Conservation (phyloP, 2,113 vertebrate genomes). For the Lethenteron reissneri region DNA sequence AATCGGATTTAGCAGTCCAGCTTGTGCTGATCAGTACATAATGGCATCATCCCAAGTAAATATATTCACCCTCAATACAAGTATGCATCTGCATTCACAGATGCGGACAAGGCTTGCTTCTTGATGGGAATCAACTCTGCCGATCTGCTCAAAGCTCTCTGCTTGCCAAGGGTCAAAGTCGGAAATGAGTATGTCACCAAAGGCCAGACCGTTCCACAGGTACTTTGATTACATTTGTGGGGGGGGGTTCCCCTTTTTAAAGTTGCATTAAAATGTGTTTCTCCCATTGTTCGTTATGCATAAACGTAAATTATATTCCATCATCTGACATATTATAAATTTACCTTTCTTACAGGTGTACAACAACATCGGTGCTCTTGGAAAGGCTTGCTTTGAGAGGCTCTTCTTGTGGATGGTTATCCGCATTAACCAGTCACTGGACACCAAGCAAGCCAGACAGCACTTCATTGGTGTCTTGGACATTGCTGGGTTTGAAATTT, state of each 20-base stretch:
- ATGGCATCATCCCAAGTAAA: too few relatives aligned
- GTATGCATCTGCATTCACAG: background rate
- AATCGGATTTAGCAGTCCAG: too few relatives aligned
- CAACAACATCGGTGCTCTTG: slow-evolving; percentile 2
- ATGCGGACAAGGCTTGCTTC: slow-evolving; percentile 6
- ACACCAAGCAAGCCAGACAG: background rate
- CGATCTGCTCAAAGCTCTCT: background rate
- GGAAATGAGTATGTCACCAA: slow-evolving; percentile 4
- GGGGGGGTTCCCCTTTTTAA: too few relatives aligned
- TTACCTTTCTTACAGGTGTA: background rate
- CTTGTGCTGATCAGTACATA: too few relatives aligned
- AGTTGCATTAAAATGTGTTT: too few relatives aligned
- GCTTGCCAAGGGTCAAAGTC: slow-evolving; percentile 5
- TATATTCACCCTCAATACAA: too few relatives aligned
- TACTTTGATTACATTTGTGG: background rate
- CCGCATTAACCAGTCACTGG: slow-evolving; percentile 3
- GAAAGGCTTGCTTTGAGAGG: slow-evolving; percentile 3
- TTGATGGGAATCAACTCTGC: slow-evolving; percentile 5
- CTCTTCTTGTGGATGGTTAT: background rate
- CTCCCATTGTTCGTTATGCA: too few relatives aligned
- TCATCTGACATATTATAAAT: too few relatives aligned
- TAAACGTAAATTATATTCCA: too few relatives aligned
- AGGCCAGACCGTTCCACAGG: slow-evolving; percentile 1
- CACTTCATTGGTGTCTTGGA: slow-evolving; percentile 1
- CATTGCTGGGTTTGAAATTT: slow-evolving; percentile 4